Evolutionary conservation across 1,140 invertebrate genomes (phyloP), one percentile per base, ranked within the genome.

Genomic region (Drosophila repleta): DNA sequence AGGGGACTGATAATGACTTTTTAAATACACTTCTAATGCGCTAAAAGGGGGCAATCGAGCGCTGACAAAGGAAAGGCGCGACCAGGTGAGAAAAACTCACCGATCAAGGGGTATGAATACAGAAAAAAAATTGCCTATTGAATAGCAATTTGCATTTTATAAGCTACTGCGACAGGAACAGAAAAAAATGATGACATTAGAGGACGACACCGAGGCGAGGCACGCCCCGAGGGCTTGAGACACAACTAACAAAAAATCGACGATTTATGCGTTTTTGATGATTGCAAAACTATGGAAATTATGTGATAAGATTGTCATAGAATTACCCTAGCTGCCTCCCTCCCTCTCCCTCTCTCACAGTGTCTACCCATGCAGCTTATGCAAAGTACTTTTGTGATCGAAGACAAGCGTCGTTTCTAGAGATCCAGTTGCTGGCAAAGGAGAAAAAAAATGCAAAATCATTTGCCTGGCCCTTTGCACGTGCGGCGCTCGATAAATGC

Each of bases 141-240:
- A 87, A 87, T 76, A 78, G 83, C 88, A 82, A 87, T 88, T 87
- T 87, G 82, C 82, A 87, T 87, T 72, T 82, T 58, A 87, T 87
- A 85, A 78, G 82, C 74, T 79, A 55, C 62, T 69, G 51, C 32
- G 64, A 35, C 57, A 35, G 41, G 35, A 46, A 57, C 41, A 11
- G 17, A 10, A 74, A 60, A 68, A 48, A 55, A 56, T 73, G 72
- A 76, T 73, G 81, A 84, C 81, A 84, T 84, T 84, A 83, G 58
- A 53, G 78, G 43, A 64, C 48, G 43, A 64, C 48, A 68, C 64
- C 39, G 13, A 37, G 24, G 24, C 17, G 6, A 6, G 60, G 29
- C 68, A 71, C 53, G 68, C 55, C 74, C 60, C 37, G 17, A 63
- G 72, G 64, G 79, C 21, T 64, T 53, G 57, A 52, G 17, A 20